These are phyloP conservation scores for Acanthurus leucopareius DNA, from an alignment of 2,797 vertebrate species.

Conservation along the genomic window DNA sequence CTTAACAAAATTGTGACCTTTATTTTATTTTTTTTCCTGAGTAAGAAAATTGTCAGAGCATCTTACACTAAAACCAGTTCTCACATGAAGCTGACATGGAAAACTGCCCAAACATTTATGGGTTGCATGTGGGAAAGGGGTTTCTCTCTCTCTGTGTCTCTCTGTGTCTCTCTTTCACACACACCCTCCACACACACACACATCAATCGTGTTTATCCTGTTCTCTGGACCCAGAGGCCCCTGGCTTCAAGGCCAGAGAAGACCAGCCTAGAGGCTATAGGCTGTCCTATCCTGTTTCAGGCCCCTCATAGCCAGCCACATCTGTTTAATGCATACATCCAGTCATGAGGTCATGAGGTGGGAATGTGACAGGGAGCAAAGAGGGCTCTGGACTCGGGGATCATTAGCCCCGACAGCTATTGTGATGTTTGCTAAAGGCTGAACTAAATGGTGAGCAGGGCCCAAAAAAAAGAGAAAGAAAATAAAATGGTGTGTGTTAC, in stretches of 20 bases:
- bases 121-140: conserved; percentile 55
- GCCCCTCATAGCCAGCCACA: conserved; percentile 78
- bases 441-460: neutral
- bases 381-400: conserved; percentile 66
- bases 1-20: conserved; percentile 3
- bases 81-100: conserved; percentile 60
- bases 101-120: conserved; percentile 60
- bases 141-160: conserved; percentile 34
- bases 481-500: neutral
- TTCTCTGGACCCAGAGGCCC: conserved; percentile 76
- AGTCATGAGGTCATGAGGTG: conserved; percentile 81
- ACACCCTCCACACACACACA: conserved; percentile 44
- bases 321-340: conserved; percentile 85
- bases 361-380: conserved; percentile 80
- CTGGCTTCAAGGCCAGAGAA: conserved; percentile 81
- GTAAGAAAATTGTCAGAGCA: conserved; percentile 39
- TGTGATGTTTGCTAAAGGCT: conserved; percentile 44
- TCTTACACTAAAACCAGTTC: conserved; percentile 33
- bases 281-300: conserved; percentile 83
- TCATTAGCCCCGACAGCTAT: conserved; percentile 58
- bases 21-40: conserved; percentile 19
- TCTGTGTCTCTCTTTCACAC: conserved; percentile 17
- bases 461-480: neutral
- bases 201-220: conserved; percentile 75
- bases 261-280: conserved; percentile 73